Conservation (phyloP, 2,797 vertebrate genomes). For the Thunnus albacares region DNA sequence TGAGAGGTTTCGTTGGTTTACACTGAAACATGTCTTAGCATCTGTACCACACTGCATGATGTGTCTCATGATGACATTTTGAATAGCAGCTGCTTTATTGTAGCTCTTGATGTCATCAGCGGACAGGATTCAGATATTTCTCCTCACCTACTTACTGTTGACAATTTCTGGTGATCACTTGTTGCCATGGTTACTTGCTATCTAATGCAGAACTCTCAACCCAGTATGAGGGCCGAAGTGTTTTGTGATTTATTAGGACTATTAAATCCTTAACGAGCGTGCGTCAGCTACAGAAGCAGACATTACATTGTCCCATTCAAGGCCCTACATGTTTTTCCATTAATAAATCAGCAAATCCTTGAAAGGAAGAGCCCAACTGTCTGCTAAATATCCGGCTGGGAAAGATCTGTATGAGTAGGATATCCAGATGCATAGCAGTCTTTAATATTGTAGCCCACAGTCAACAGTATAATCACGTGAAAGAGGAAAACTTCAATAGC, state of each 20-base stretch:
- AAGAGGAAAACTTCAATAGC: constrained; percentile 58
- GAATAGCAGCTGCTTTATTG: constrained; percentile 19
- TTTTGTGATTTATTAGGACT: constrained; percentile 46
- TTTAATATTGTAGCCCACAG: constrained; percentile 41
- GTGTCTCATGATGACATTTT: constrained; percentile 23
- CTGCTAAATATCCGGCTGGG: constrained; percentile 51
- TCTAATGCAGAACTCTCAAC: constrained; percentile 11
- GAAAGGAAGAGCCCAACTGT: constrained; percentile 48
- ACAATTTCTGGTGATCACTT: constrained; percentile 12
- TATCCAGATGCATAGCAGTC: constrained; percentile 44
- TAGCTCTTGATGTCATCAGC: neutral
- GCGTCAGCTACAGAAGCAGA: constrained; percentile 41
- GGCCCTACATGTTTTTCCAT: constrained; percentile 55
- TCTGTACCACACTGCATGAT: constrained; percentile 16
- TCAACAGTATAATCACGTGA: constrained; percentile 44
- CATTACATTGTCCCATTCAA: constrained; percentile 38
- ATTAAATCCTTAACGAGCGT: constrained; percentile 33
- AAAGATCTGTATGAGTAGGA: constrained; percentile 40
- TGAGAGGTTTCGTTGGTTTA: constrained; percentile 15
- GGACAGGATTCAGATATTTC: neutral
- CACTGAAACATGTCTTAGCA: constrained; percentile 22
- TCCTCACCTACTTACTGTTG: neutral
- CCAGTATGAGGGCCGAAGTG: constrained; percentile 14
- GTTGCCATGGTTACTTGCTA: constrained; percentile 35
- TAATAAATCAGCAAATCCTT: constrained; percentile 56